These are phyloP conservation scores for Eupithecia insigniata DNA, from an alignment of 2,888 invertebrate genomes.

Conservation along the genomic window DNA sequence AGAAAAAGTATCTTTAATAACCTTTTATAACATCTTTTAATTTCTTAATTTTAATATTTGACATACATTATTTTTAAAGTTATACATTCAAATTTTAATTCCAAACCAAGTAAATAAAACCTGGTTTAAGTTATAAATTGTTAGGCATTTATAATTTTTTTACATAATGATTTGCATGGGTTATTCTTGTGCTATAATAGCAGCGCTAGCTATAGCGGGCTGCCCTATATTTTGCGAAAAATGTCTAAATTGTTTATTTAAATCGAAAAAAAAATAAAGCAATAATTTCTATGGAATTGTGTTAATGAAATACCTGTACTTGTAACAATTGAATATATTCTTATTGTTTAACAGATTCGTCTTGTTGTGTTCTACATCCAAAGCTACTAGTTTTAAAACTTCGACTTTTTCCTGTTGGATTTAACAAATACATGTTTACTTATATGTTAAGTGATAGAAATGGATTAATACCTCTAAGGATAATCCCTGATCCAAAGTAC, in stretches of 20 bases:
- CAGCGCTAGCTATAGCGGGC: background rate
- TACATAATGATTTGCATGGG: conserved; percentile 1
- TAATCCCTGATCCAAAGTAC: too few species aligned
- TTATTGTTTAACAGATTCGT: background rate
- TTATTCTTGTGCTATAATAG: background rate
- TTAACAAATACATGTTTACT: background rate
- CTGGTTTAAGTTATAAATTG: background rate
- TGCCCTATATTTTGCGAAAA: background rate
- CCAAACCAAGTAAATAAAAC: too few species aligned
- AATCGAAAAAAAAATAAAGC: conserved; percentile 3
- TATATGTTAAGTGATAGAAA: background rate
- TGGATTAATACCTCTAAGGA: too few species aligned
- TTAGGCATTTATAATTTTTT: background rate
- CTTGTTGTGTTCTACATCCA: background rate
- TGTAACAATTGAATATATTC: background rate
- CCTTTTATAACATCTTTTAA: too few species aligned
- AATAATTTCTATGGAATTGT: background rate
- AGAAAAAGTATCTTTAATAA: background rate
- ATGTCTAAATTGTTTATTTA: conserved; percentile 1
- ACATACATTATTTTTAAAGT: background rate
- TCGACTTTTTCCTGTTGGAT: background rate
- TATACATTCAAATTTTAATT: too few species aligned
- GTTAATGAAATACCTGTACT: background rate
- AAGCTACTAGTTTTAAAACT: background rate
- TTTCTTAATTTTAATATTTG: background rate